Evolutionary conservation across 2,113 vertebrate species (phyloP).

Genomic region (Tachuris rubrigastra): DNA sequence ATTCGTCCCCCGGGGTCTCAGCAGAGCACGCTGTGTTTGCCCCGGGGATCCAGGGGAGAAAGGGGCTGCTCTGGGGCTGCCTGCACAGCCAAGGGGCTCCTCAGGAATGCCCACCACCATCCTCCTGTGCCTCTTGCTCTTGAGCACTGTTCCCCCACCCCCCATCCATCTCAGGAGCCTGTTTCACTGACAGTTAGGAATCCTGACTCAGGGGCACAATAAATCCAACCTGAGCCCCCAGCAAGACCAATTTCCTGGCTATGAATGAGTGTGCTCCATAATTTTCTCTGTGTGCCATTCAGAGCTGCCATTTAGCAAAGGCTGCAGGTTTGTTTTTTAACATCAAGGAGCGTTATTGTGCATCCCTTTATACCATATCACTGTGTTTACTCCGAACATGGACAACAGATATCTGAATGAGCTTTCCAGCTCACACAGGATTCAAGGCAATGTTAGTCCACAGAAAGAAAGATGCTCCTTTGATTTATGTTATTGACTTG

Average conservation of each 20-base stretch:
- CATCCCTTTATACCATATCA: not conserved
- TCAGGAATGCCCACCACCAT: rapidly evolving
- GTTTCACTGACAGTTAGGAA: not conserved
- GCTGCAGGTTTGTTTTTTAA: not conserved
- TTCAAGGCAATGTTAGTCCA: not conserved
- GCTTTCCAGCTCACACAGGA: not conserved
- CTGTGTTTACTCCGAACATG: not conserved
- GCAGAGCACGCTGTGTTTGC: not conserved
- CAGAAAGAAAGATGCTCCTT: not conserved
- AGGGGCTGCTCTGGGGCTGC: not conserved
- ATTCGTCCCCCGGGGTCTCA: not conserved
- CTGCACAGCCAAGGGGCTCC: not conserved
- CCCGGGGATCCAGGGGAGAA: rapidly evolving
- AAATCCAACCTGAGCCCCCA: slow-evolving; percentile 38
- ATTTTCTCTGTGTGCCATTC: not conserved
- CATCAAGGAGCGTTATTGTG: not conserved
- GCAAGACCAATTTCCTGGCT: slow-evolving; percentile 23
- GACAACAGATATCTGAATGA: not conserved
- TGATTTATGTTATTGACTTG: not conserved
- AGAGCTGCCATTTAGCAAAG: not conserved
- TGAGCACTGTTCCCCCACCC: not conserved
- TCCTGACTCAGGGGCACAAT: not conserved
- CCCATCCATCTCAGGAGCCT: not conserved
- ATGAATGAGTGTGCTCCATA: not conserved
- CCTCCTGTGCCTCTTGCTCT: not conserved